Base-by-base conservation (phyloP, 2,888 invertebrate genomes). In the Eupithecia abbreviata region DNA sequence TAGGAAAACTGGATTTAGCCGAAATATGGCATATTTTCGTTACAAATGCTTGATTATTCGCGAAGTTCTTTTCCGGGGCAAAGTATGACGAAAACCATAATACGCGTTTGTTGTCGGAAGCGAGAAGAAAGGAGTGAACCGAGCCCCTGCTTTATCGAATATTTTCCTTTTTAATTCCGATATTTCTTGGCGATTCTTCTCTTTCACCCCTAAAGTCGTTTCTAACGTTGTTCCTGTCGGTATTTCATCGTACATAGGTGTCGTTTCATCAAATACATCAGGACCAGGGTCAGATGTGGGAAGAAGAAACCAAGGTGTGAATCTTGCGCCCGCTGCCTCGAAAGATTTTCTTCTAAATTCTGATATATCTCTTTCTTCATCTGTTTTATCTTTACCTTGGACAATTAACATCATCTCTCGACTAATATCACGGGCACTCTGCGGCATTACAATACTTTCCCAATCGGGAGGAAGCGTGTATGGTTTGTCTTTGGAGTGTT, bases 61-160 rank as follows among this genome's bases (percentile, higher is more conserved):
- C 2, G 62, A 30, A 30, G 9, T 18, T 0, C 10, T 62, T 58
- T 7, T 18, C 55, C 3, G 18, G 9, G 55, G 55, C 55, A 18
- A 9, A 30, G 62, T 62, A 62, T 10, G 12, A 62, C 30, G 30
- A 62, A 62, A 62, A 10, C 62, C 62, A 30, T 30, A 62, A 62
- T 62, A 62, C 2, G 62, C 62, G 30, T 62, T 62, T 62, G 62
- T 62, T 62, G 6, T 30, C 10, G 62, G 62, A 4, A 68, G 67
- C 4, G 67, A 43, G 43, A 68, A 68, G 18, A 68, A 0, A 10
- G 67, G 67, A 68, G 67, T 68, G n/a, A 68, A 68, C n/a, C n/a
- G 45, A 9, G 45, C 67, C 0, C 67, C 67, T 2, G n/a, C n/a
- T 43, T 43, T 43, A n/a, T 68, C 67, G 18, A 68, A 68, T 2